Evolutionary conservation across 1,140 invertebrate genomes (phyloP), one percentile per base, ranked within the genome.

Genomic region (Muscidifurax raptorellus): DNA sequence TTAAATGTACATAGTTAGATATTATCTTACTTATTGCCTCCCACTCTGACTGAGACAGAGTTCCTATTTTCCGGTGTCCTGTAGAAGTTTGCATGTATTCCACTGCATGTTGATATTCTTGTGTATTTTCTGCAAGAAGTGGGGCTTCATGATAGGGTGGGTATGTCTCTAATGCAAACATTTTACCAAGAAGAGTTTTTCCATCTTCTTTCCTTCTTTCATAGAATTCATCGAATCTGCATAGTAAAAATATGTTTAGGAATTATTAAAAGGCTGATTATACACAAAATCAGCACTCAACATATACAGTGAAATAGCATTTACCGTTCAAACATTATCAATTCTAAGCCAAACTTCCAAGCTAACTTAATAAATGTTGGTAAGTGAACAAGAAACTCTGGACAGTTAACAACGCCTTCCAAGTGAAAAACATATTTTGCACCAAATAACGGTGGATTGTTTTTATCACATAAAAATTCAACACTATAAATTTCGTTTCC

Each of bases 351-450:
- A 94, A 95, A 96, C 87, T 97, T 96, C 77, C 95, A 93, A 59
- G 97, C 97, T 87, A 99, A 92, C 91, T 97, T 97, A 86, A 96
- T 93, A 81, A 99, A 94, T 7, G 96, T 94, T 32, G 97, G 97
- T 92, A 99, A 97, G 93, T 99, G 96, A 22, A 99, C 98, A 40
- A 99, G 94, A 94, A 99, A 99, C 92, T 99, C 99, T 32, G 99
- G 99, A 94, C 99, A 99, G 91, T 99, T 96, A 0, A 99, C 99
- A 22, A 99, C 98, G 67, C 97, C 98, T 90, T 99, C 98, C 77
- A 99, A 93, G 90, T 98, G 95, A 91, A 99, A 99, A 92, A 98
- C 95, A 94, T 99, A 99, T 92, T 98, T 98, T 47, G 97, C 98
- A 67, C 99, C 99, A 95, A 99, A 99, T 18, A 99, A 91, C 7